Percentiles rank a stretch among this genome's conserved stretches.
phyloP scores from a whole-genome alignment of 2,113 vertebrate genomes.

The Bubo blakistoni region DNA sequence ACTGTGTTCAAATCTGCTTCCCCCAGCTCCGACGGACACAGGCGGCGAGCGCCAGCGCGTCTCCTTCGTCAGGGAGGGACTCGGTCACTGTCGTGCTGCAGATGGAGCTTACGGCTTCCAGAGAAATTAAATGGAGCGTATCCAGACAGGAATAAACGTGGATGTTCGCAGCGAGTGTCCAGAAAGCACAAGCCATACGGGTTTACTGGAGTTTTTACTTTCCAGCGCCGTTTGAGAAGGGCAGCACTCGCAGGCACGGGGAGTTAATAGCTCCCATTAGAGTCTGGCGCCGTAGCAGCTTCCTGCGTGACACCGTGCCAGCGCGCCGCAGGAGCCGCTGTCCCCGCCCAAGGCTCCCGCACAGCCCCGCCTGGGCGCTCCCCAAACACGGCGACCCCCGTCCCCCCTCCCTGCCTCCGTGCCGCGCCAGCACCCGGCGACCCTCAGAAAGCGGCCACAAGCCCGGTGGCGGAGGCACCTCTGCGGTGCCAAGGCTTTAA shows the following conservation, averaged over 20 bases:
- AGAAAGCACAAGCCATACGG: background rate
- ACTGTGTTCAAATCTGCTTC: background rate
- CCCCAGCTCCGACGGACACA: background rate
- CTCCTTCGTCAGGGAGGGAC: background rate
- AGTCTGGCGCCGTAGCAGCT: background rate
- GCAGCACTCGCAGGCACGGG: background rate
- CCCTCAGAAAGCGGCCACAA: background rate
- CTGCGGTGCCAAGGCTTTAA: background rate
- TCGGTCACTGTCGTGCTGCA: accelerated
- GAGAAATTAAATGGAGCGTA: background rate
- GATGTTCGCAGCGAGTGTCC: background rate
- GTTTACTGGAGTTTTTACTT: background rate
- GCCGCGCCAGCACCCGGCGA: background rate
- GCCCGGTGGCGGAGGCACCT: background rate
- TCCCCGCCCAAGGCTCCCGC: background rate
- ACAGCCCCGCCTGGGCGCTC: background rate
- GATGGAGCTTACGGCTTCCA: background rate
- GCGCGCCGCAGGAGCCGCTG: background rate
- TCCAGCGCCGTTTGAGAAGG: background rate
- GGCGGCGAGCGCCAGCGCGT: background rate
- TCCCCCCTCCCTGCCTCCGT: accelerated
- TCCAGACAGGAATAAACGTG: background rate
- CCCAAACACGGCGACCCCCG: accelerated
- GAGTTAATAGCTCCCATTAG: background rate
- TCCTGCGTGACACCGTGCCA: background rate